Evolutionary conservation across 2,797 vertebrate species (phyloP).

Genomic region (Apogon talboti): DNA sequence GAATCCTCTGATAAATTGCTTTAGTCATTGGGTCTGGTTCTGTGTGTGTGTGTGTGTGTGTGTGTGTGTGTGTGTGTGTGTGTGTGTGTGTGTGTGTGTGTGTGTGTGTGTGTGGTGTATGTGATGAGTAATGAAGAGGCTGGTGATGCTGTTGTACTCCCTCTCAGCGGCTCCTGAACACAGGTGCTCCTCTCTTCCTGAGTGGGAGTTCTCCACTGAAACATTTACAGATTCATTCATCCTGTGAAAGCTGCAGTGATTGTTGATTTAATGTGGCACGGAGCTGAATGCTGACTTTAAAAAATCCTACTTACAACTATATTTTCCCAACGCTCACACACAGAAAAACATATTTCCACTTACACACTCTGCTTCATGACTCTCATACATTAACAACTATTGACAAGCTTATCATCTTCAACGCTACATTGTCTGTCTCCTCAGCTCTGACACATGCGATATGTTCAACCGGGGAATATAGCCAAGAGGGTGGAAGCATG

Average conservation of each 20-base stretch:
- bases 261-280: slow-evolving; percentile 9
- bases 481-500: slow-evolving; percentile 22
- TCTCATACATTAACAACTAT: slow-evolving; percentile 37
- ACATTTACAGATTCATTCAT: slow-evolving; percentile 63
- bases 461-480: slow-evolving; percentile 24
- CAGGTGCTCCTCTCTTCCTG: slow-evolving; percentile 48
- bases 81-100: slow-evolving; percentile 22
- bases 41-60: slow-evolving; percentile 25
- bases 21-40: slow-evolving; percentile 49
- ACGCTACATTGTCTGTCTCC: slow-evolving; percentile 16
- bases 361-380: background rate
- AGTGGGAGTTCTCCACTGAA: slow-evolving; percentile 59
- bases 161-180: slow-evolving; percentile 48
- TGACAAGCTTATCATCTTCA: slow-evolving; percentile 44
- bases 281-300: slow-evolving; percentile 15
- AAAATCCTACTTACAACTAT: slow-evolving; percentile 1
- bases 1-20: slow-evolving; percentile 57
- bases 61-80: slow-evolving; percentile 13
- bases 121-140: slow-evolving; percentile 66
- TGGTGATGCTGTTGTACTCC: slow-evolving; percentile 52
- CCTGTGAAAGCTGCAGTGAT: slow-evolving; percentile 25
- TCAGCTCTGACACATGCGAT: slow-evolving; percentile 37
- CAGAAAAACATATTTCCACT: slow-evolving; percentile 8
- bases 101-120: background rate
- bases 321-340: slow-evolving; percentile 11